phyloP scores from a whole-genome alignment of 2,113 vertebrate genomes.

The Siniperca knerii region DNA sequence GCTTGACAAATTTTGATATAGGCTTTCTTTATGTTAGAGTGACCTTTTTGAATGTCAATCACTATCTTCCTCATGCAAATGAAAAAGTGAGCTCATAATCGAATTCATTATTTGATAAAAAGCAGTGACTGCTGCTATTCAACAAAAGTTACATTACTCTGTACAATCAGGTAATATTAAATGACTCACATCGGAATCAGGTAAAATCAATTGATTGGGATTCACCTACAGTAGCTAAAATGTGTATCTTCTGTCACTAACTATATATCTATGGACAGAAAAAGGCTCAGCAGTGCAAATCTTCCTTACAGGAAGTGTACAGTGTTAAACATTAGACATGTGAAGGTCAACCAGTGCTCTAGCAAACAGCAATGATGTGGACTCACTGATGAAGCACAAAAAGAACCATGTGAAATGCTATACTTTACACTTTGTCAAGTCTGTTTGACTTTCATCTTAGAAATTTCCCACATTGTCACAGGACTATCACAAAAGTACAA shows the following conservation, averaged over 20 bases:
- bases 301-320: not conserved
- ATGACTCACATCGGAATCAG: not conserved
- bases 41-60: too few relatives aligned
- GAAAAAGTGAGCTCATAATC: too few relatives aligned
- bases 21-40: too few relatives aligned
- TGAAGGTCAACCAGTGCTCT: not conserved
- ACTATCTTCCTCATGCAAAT: too few relatives aligned
- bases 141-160: not conserved
- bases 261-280: not conserved
- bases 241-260: too few relatives aligned
- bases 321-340: not conserved
- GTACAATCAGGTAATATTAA: not conserved
- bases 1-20: too few relatives aligned
- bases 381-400: not conserved
- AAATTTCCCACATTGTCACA: too few relatives aligned
- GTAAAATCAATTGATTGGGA: not conserved
- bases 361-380: not conserved
- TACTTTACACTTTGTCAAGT: not conserved
- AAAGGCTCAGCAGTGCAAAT: not conserved
- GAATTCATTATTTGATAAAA: too few relatives aligned
- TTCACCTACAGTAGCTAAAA: not conserved
- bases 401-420: not conserved
- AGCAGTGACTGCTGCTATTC: not conserved
- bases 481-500: too few relatives aligned
- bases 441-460: not conserved